phyloP scores from a whole-genome alignment of 53 echinoderm and acorn worm genomes.

The Holothuria scabra region DNA sequence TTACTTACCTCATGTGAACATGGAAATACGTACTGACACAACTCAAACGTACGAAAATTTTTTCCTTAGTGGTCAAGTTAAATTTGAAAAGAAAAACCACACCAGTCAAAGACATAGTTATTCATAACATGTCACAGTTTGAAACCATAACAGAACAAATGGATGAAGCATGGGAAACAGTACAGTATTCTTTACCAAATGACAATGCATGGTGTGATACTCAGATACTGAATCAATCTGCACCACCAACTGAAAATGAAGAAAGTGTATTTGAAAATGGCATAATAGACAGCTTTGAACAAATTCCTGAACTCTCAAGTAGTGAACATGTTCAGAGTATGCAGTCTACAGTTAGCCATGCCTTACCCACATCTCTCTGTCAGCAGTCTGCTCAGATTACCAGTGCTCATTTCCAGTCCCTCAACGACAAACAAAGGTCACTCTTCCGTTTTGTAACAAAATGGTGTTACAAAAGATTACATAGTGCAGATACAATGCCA shows the following conservation, averaged over 20 bases:
- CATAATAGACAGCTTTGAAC: no score
- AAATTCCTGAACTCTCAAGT: no score
- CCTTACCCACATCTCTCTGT: no score
- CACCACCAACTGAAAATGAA: no score
- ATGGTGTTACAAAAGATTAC: constrained; percentile 2
- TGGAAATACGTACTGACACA: neutral
- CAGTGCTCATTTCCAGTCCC: no score
- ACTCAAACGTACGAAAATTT: constrained; percentile 11
- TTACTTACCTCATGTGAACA: constrained; percentile 43
- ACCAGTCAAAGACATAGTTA: constrained; percentile 7
- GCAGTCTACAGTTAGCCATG: no score
- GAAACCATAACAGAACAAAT: neutral
- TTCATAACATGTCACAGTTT: neutral
- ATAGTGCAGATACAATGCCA: constrained; percentile 17
- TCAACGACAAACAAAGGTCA: constrained; percentile 1
- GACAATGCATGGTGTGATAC: constrained; percentile 1
- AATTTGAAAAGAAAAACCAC: neutral
- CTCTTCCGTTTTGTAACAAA: neutral
- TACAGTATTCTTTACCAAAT: neutral
- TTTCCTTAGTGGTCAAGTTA: neutral
- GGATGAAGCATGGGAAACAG: constrained; percentile 6
- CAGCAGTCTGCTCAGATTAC: no score
- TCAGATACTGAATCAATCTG: neutral
- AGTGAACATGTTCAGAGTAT: no score
- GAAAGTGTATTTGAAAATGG: no score